These are phyloP conservation scores for Platichthys stellatus DNA, from an alignment of 2,113 vertebrate genomes.

Conservation along the genomic window DNA sequence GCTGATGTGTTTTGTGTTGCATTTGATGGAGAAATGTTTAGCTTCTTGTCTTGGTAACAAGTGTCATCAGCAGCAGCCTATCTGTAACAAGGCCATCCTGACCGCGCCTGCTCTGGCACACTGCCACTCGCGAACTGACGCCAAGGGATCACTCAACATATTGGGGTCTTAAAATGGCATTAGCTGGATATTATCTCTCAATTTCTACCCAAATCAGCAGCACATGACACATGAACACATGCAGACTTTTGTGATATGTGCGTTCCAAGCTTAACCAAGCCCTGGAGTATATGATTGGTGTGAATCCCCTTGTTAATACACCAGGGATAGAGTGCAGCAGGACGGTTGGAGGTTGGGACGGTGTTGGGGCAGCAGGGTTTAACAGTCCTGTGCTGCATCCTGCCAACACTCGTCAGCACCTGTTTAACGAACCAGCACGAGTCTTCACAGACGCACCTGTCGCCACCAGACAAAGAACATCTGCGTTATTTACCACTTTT, in stretches of 20 bases:
- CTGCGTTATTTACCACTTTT: background rate
- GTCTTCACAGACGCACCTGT: constrained; percentile 3
- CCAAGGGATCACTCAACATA: constrained; percentile 52
- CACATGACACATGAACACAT: constrained; percentile 20
- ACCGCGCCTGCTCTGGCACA: constrained; percentile 10
- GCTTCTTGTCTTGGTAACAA: constrained; percentile 30
- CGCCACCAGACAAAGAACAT: background rate
- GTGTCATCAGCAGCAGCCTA: constrained; percentile 35
- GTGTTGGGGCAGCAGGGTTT: background rate
- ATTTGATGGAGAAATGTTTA: constrained; percentile 22
- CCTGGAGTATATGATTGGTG: constrained; percentile 6
- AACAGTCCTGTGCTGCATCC: constrained; percentile 1
- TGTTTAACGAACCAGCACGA: constrained; percentile 15
- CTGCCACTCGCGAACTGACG: constrained; percentile 29
- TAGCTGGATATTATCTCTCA: constrained; percentile 37
- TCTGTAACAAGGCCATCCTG: constrained; percentile 26
- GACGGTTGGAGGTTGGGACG: background rate
- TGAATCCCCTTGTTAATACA: constrained; percentile 21
- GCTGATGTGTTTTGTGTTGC: background rate
- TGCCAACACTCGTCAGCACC: constrained; percentile 19
- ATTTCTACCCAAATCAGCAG: constrained; percentile 16
- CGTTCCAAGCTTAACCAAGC: background rate
- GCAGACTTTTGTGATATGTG: constrained; percentile 7
- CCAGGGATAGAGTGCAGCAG: constrained; percentile 6
- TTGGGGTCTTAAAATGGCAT: constrained; percentile 30